Conservation (phyloP, 2,888 invertebrate species). For the Anarsia innoxiella region DNA sequence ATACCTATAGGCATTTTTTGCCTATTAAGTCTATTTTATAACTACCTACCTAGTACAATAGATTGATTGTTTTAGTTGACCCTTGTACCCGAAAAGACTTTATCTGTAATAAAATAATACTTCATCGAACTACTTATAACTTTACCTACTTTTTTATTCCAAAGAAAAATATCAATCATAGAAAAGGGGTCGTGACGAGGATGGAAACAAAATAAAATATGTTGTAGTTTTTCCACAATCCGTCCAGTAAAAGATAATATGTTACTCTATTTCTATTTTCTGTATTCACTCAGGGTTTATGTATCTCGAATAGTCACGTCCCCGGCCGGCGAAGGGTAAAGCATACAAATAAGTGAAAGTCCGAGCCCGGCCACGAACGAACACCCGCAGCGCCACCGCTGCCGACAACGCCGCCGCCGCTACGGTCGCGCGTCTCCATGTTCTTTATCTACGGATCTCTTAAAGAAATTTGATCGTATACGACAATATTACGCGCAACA, state of each 20-base stretch:
- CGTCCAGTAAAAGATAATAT: constrained; percentile 70
- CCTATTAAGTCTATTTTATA: no score
- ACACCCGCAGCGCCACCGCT: no score
- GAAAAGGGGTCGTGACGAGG: constrained; percentile 26
- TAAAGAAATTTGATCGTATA: constrained; percentile 74
- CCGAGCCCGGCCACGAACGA: constrained; percentile 65
- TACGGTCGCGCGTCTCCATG: constrained; percentile 66
- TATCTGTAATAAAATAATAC: no score
- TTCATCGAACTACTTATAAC: no score
- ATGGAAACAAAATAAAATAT: constrained; percentile 35
- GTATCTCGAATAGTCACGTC: constrained; percentile 75
- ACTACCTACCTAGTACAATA: no score
- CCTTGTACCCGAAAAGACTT: no score
- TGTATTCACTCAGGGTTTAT: constrained; percentile 74
- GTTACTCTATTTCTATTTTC: constrained; percentile 75
- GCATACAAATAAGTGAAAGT: constrained; percentile 75
- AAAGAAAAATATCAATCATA: constrained; percentile 14
- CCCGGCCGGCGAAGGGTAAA: constrained; percentile 63
- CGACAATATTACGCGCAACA: constrained; percentile 71
- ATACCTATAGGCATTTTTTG: no score
- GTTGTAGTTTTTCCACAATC: constrained; percentile 41
- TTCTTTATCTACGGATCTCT: constrained; percentile 73
- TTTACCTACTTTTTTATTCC: constrained; percentile 9
- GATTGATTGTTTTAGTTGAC: no score
- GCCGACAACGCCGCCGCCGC: no score